phyloP scores from a whole-genome alignment of 1,140 invertebrate genomes.

The Panagrolaimus sp. region DNA sequence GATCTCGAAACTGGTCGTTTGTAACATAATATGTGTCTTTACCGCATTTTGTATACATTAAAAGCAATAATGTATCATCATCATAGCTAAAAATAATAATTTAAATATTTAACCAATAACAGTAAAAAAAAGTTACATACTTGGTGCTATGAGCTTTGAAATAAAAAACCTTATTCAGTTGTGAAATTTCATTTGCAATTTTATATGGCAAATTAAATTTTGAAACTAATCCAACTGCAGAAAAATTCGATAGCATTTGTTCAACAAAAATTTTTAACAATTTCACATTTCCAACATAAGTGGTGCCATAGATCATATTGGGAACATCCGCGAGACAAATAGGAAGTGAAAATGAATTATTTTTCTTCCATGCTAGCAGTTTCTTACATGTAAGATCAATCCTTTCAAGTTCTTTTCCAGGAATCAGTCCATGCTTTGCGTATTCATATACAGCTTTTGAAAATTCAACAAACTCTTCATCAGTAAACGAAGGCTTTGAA shows the following conservation, averaged over 20 bases:
- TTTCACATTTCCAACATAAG: background rate
- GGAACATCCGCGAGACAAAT: slow-evolving; percentile 1
- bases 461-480: background rate
- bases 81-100: background rate
- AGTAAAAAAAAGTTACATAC: background rate
- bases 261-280: background rate
- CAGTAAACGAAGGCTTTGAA: background rate
- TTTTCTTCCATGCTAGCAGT: too few species aligned
- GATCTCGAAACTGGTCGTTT: background rate
- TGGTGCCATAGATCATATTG: background rate
- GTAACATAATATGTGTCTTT: background rate
- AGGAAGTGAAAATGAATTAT: background rate
- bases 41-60: background rate
- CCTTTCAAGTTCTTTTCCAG: too few species aligned
- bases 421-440: too few species aligned
- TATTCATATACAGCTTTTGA: too few species aligned
- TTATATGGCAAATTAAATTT: background rate
- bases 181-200: background rate
- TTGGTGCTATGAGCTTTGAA: background rate
- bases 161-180: background rate
- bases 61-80: background rate
- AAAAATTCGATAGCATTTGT: background rate
- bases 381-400: too few species aligned
- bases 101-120: background rate
- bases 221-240: background rate